phyloP scores from a whole-genome alignment of 1,140 invertebrate species.

The Battus philenor region DNA sequence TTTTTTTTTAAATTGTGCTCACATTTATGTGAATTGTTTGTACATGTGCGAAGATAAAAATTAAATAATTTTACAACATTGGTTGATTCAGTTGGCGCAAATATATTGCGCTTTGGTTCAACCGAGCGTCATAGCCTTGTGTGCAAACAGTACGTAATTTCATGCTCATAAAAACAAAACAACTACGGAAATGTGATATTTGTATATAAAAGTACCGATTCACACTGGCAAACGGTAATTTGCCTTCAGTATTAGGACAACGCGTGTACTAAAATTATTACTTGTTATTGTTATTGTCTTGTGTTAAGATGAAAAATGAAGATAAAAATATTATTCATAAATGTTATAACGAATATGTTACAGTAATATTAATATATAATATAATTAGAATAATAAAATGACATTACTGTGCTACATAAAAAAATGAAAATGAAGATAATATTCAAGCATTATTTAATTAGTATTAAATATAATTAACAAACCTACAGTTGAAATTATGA shows the following conservation, averaged over 20 bases:
- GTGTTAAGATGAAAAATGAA: too few relatives aligned
- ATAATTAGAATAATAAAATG: too few relatives aligned
- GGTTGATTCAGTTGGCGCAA: background rate
- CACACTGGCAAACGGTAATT: slow-evolving; percentile 53
- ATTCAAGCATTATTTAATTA: too few relatives aligned
- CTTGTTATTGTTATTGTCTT: too few relatives aligned
- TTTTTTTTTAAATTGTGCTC: too few relatives aligned
- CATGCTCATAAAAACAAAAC: slow-evolving; percentile 53
- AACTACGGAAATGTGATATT: slow-evolving; percentile 46
- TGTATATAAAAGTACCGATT: slow-evolving; percentile 60
- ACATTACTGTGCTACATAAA: too few relatives aligned
- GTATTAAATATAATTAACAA: too few relatives aligned
- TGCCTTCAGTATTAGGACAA: slow-evolving; percentile 39
- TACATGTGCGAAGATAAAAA: too few relatives aligned
- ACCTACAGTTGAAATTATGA: too few relatives aligned
- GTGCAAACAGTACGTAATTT: slow-evolving; percentile 38
- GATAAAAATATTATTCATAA: slow-evolving; percentile 5
- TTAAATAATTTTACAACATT: slow-evolving; percentile 3
- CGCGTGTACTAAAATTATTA: slow-evolving; percentile 38
- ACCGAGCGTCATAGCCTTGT: background rate
- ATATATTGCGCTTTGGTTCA: background rate
- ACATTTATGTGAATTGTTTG: too few relatives aligned
- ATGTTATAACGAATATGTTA: background rate
- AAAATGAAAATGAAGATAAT: too few relatives aligned
- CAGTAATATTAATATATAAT: too few relatives aligned